Evolutionary conservation across 2,113 vertebrate genomes (phyloP).

Genomic region (Sceloporus undulatus): DNA sequence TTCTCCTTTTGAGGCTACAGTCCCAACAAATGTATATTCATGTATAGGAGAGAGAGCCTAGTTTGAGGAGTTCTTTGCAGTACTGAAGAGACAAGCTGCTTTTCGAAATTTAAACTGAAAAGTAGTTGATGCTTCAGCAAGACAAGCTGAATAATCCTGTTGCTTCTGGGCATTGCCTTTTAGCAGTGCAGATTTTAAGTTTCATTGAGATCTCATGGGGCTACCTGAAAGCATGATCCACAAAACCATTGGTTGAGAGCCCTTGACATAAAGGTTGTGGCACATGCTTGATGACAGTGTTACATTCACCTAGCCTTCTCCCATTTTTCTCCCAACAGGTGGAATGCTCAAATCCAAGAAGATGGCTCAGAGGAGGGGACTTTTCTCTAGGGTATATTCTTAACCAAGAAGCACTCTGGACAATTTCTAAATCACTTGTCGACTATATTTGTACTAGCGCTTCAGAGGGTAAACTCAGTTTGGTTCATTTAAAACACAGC

Average conservation of each 20-base stretch:
- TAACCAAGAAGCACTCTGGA: neutral
- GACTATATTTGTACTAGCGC: neutral
- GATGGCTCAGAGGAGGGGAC: neutral
- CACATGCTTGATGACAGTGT: too few species aligned
- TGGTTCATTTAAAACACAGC: neutral
- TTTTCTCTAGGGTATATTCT: neutral
- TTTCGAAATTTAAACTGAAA: neutral
- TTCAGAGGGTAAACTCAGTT: neutral
- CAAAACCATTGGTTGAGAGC: neutral
- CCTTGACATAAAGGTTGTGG: neutral
- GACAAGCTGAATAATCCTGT: neutral
- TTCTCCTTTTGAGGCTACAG: neutral
- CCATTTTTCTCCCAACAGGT: neutral
- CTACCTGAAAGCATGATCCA: neutral
- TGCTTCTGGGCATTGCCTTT: neutral
- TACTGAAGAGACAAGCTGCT: neutral
- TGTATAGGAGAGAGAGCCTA: neutral
- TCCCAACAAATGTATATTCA: neutral
- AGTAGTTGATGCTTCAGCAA: neutral
- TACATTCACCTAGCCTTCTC: neutral
- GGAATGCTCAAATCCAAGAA: constrained; percentile 7
- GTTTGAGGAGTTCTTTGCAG: neutral
- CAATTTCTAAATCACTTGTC: neutral
- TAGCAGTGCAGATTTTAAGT: neutral
- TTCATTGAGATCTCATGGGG: neutral